Conservation (phyloP, 1,140 invertebrate species). For the Drosophila repleta region DNA sequence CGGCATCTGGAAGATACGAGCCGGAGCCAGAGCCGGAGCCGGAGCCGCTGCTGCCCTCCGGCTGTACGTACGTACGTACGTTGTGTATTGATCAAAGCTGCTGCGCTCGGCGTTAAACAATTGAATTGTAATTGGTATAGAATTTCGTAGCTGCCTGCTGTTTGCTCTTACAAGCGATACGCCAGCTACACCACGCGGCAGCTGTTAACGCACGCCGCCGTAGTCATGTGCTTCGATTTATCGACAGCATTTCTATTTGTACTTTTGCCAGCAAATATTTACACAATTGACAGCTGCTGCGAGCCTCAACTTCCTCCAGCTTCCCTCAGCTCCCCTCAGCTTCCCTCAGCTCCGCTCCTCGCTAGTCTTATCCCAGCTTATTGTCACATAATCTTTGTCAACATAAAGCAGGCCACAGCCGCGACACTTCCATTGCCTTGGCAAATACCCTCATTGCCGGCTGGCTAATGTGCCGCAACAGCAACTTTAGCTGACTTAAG, state of each 20-base stretch:
- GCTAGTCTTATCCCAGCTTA: slow-evolving; percentile 43
- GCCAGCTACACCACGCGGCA: slow-evolving; percentile 26
- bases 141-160: slow-evolving; percentile 9
- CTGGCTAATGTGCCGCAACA: slow-evolving; percentile 15
- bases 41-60: no score
- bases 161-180: slow-evolving; percentile 30
- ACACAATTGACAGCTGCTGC: slow-evolving; percentile 46
- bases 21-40: no score
- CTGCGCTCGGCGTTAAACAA: background rate
- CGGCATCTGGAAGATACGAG: background rate
- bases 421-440: background rate
- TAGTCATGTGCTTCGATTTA: slow-evolving; percentile 47
- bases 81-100: background rate
- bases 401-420: slow-evolving; percentile 32
- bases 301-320: no score
- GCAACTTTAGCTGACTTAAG: background rate
- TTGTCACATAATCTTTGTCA: slow-evolving; percentile 56
- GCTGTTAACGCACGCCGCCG: slow-evolving; percentile 41
- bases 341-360: background rate
- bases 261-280: slow-evolving; percentile 49
- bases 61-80: background rate
- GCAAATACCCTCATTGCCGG: slow-evolving; percentile 14
- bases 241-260: slow-evolving; percentile 46
- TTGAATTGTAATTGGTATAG: slow-evolving; percentile 32
- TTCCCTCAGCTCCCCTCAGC: background rate